phyloP scores from a whole-genome alignment of 2,888 invertebrate species.

The Leptopterna dolabrata region DNA sequence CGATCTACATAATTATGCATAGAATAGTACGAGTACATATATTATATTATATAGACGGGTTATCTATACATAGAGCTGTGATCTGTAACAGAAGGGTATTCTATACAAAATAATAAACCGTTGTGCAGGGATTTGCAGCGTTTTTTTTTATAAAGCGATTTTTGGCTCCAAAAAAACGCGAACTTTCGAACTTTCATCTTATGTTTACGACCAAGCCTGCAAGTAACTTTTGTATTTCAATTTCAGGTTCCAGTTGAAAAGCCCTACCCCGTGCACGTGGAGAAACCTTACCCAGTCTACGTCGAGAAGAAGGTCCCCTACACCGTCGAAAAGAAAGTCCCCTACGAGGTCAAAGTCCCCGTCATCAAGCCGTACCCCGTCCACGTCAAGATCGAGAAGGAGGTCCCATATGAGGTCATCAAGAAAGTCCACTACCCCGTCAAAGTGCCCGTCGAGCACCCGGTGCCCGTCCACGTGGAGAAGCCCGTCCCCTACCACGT shows the following conservation, averaged over 20 bases:
- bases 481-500: conserved; percentile 56
- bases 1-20: too few relatives aligned
- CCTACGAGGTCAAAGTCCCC: conserved; percentile 64
- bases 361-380: conserved; percentile 58
- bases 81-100: too few relatives aligned
- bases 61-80: too few relatives aligned
- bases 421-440: conserved; percentile 67
- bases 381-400: conserved; percentile 58
- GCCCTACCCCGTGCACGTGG: conserved; percentile 71
- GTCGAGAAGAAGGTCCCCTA: conserved; percentile 75
- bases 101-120: too few relatives aligned
- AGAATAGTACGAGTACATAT: too few relatives aligned
- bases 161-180: too few relatives aligned
- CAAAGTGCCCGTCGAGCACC: conserved; percentile 71
- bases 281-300: conserved; percentile 76
- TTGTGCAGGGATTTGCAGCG: too few relatives aligned
- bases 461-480: conserved; percentile 53
- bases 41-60: too few relatives aligned
- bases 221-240: too few relatives aligned
- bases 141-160: too few relatives aligned
- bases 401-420: conserved; percentile 57
- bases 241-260: conserved; percentile 64
- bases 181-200: too few relatives aligned
- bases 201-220: too few relatives aligned
- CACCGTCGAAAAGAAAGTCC: conserved; percentile 69